A percentile compares a stretch with the other conserved stretches of the same genome.
phyloP scores from a whole-genome alignment of 2,888 invertebrate species.

The Allygus modestus region DNA sequence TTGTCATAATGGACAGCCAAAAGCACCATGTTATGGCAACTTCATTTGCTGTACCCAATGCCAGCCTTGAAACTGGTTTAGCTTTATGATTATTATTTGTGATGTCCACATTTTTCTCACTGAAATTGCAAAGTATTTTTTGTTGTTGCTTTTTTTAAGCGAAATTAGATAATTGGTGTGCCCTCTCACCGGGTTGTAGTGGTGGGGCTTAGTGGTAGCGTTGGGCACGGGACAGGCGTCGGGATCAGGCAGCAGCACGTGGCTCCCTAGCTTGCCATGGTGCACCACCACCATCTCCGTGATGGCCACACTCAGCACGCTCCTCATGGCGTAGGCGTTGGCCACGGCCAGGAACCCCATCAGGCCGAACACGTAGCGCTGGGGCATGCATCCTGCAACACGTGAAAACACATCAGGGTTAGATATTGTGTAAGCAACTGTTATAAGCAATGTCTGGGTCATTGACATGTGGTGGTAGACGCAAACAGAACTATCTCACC shows the following conservation, averaged over 20 bases:
- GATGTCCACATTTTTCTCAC: no score
- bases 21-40: no score
- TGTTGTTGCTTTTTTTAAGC: no score
- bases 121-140: no score
- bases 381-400: conserved; percentile 69
- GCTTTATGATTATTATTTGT: no score
- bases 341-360: conserved; percentile 76
- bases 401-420: background rate
- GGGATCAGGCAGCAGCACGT: conserved; percentile 72
- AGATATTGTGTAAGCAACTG: background rate
- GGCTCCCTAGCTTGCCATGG: conserved; percentile 69
- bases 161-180: no score
- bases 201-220: background rate
- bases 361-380: conserved; percentile 70
- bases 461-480: no score
- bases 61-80: no score
- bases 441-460: background rate
- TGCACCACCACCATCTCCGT: conserved; percentile 74
- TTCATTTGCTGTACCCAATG: no score
- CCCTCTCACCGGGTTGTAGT: conserved; percentile 24
- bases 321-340: conserved; percentile 75
- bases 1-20: no score
- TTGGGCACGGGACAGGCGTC: conserved; percentile 76
- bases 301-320: conserved; percentile 75
- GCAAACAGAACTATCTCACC: no score